phyloP scores from a whole-genome alignment of 2,888 invertebrate genomes.

The Girardia tigrina region DNA sequence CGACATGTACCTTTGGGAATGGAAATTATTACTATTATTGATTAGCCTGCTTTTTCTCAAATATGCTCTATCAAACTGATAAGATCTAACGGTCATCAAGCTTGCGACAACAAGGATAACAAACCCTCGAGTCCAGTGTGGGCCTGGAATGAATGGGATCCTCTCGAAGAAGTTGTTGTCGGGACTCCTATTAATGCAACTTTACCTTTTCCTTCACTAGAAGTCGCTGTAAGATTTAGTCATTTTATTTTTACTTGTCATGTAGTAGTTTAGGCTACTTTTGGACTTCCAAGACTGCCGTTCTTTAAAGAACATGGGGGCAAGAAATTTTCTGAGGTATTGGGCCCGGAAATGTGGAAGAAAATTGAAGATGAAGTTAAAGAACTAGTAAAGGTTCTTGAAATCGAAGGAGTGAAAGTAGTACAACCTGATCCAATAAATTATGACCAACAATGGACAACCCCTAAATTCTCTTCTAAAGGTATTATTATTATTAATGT shows the following conservation, averaged over 20 bases:
- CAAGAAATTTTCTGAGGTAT: constrained; percentile 34
- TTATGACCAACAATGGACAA: constrained; percentile 38
- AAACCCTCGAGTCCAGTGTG: constrained; percentile 37
- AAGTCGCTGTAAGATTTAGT: constrained; percentile 38
- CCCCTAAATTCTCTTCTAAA: constrained; percentile 38
- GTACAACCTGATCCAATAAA: constrained; percentile 38
- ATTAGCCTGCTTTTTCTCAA: too few species aligned
- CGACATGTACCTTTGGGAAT: too few species aligned
- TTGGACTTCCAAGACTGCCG: background rate
- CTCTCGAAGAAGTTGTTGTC: constrained; percentile 39
- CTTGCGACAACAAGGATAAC: background rate
- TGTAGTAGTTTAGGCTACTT: background rate
- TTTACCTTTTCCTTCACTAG: constrained; percentile 38
- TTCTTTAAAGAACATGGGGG: constrained; percentile 38
- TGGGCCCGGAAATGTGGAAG: constrained; percentile 38
- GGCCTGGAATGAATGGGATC: constrained; percentile 39
- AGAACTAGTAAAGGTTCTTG: constrained; percentile 39
- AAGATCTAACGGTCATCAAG: too few species aligned
- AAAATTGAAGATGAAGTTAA: constrained; percentile 38
- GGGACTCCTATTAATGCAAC: constrained; percentile 38
- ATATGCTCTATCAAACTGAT: too few species aligned
- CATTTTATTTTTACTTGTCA: background rate
- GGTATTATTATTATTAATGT: background rate
- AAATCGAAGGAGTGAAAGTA: constrained; percentile 39
- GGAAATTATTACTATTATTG: too few species aligned